Percentiles rank a stretch among this genome's conserved stretches.
phyloP scores from a whole-genome alignment of 2,113 vertebrate genomes.

The Psettodes erumei region DNA sequence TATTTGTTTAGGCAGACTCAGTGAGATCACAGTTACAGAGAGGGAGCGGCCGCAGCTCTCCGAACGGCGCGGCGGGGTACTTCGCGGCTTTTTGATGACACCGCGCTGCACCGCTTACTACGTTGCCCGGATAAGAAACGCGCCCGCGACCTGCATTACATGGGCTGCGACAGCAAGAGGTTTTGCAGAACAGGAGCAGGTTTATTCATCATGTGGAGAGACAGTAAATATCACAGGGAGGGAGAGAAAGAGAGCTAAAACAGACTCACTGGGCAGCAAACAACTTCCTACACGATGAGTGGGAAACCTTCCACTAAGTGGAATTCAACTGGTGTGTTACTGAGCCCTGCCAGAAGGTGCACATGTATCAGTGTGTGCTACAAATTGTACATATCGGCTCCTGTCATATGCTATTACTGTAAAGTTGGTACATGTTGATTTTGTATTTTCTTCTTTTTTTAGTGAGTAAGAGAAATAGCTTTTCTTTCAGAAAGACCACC shows the following conservation, averaged over 20 bases:
- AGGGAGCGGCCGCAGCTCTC: slow-evolving; percentile 27
- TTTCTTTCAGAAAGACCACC: slow-evolving; percentile 38
- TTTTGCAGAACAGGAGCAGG: slow-evolving; percentile 22
- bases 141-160: slow-evolving; percentile 5
- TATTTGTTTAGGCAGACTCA: slow-evolving; percentile 61
- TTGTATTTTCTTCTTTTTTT: too few species aligned
- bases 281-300: slow-evolving; percentile 7
- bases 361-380: neutral
- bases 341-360: neutral
- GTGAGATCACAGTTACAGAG: slow-evolving; percentile 48
- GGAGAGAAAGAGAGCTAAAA: slow-evolving; percentile 2
- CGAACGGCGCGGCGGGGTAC: slow-evolving; percentile 11
- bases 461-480: neutral
- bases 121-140: too few species aligned
- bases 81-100: slow-evolving; percentile 32
- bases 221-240: slow-evolving; percentile 11
- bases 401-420: neutral
- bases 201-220: slow-evolving; percentile 26
- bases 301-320: slow-evolving; percentile 8
- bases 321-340: slow-evolving; percentile 13
- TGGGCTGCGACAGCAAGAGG: slow-evolving; percentile 21
- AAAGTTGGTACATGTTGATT: neutral
- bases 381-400: neutral
- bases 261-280: slow-evolving; percentile 1
- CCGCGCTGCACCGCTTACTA: slow-evolving; percentile 6